A percentile compares a stretch with the other conserved stretches of the same genome.
Evolutionary conservation across 2,888 invertebrate species (phyloP).

Genomic region (Eupithecia inturbata): DNA sequence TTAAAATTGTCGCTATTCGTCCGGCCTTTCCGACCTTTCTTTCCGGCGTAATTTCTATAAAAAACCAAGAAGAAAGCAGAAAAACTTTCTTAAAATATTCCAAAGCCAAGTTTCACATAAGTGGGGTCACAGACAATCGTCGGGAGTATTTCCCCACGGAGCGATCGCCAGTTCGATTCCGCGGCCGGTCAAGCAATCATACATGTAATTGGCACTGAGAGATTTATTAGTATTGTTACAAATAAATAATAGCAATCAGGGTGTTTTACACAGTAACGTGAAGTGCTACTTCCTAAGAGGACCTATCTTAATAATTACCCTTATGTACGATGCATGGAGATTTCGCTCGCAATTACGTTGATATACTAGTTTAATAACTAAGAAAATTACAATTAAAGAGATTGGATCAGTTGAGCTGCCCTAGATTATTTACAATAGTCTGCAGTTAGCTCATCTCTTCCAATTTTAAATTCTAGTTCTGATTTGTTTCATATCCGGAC

Average conservation of each 20-base stretch:
- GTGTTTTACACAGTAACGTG: constrained; percentile 7
- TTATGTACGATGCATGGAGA: no score
- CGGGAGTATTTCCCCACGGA: constrained; percentile 70
- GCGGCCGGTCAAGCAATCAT: constrained; percentile 64
- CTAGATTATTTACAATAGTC: no score
- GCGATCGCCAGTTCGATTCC: constrained; percentile 67
- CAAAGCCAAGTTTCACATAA: constrained; percentile 5
- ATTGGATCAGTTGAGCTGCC: no score
- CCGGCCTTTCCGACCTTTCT: no score
- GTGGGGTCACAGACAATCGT: constrained; percentile 48
- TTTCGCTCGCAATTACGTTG: no score
- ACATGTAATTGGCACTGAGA: constrained; percentile 74
- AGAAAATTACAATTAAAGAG: no score
- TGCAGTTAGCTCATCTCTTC: no score
- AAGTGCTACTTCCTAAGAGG: background rate
- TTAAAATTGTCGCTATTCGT: background rate
- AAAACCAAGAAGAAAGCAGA: background rate
- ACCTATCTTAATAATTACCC: no score
- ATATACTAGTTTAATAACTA: no score
- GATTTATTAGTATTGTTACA: constrained; percentile 66
- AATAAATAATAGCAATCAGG: constrained; percentile 22
- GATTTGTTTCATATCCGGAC: no score
- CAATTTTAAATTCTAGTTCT: no score
- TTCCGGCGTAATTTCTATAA: no score
- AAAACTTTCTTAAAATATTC: constrained; percentile 18